A percentile compares a stretch with the other conserved stretches of the same genome.
Evolutionary conservation across 1,140 invertebrate genomes (phyloP).

Genomic region (Drosophila prosaltans): DNA sequence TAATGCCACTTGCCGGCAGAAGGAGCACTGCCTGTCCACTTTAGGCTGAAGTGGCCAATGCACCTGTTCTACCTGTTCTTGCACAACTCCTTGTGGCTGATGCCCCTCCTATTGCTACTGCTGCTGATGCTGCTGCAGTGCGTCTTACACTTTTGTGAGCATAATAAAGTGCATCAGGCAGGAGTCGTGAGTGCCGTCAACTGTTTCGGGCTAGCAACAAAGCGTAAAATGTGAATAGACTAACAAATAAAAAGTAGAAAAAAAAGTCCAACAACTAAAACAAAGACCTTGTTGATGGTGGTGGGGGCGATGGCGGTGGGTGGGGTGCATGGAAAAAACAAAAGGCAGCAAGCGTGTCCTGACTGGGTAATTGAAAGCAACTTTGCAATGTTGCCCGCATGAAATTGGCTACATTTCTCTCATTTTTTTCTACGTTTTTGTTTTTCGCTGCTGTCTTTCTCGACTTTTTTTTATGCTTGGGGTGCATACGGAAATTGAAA

Average conservation of each 20-base stretch:
- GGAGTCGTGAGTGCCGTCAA: conserved; percentile 30
- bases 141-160: conserved; percentile 42
- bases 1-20: conserved; percentile 64
- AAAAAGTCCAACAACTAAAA: conserved; percentile 11
- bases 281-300: conserved; percentile 36
- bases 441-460: conserved; percentile 29
- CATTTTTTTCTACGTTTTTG: conserved; percentile 33
- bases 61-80: conserved; percentile 38
- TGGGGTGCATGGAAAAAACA: conserved; percentile 55
- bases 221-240: conserved; percentile 75
- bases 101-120: neutral
- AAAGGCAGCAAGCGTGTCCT: conserved; percentile 71
- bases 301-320: conserved; percentile 37
- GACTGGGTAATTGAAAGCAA: conserved; percentile 76
- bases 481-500: conserved; percentile 71
- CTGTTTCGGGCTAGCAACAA: conserved; percentile 65
- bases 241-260: conserved; percentile 34
- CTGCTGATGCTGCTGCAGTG: neutral
- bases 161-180: conserved; percentile 65
- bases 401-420: conserved; percentile 63
- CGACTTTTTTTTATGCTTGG: conserved; percentile 51
- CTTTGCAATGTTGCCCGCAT: conserved; percentile 70
- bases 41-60: conserved; percentile 50
- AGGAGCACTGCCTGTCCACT: conserved; percentile 56
- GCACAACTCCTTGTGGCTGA: neutral